These are phyloP conservation scores for Syngnathus scovelli DNA, from an alignment of 2,113 vertebrate species.

Conservation along the genomic window DNA sequence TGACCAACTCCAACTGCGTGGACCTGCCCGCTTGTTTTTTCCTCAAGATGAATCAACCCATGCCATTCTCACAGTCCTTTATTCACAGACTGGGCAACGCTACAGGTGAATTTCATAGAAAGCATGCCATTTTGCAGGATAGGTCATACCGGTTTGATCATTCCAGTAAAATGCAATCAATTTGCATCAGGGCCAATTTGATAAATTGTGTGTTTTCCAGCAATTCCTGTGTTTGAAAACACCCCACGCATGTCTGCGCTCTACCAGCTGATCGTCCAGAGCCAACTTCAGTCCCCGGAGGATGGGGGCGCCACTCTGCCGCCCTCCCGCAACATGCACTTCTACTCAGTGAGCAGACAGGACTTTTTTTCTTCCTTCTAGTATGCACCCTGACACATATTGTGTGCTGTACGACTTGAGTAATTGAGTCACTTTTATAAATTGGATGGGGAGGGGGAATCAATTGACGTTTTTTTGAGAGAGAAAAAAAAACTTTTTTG, in stretches of 20 bases:
- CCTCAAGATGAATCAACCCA: slow-evolving; percentile 88
- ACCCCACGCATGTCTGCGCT: slow-evolving; percentile 77
- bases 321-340: slow-evolving; percentile 83
- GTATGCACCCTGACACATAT: not conserved
- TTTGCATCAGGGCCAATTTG: not conserved
- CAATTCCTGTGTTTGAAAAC: slow-evolving; percentile 86
- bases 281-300: slow-evolving; percentile 81
- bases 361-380: not conserved
- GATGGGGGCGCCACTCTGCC: slow-evolving; percentile 67
- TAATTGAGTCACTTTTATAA: not conserved
- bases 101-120: slow-evolving; percentile 74
- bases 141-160: no score
- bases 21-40: slow-evolving; percentile 96
- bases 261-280: slow-evolving; percentile 90
- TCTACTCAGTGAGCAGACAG: slow-evolving; percentile 84
- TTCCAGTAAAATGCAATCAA: not conserved
- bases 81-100: slow-evolving; percentile 87
- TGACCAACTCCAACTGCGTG: slow-evolving; percentile 95
- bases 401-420: not conserved
- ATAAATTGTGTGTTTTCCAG: slow-evolving; percentile 52
- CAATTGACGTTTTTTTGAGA: not conserved
- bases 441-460: not conserved
- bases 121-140: not conserved
- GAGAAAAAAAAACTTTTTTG: not conserved
- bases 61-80: slow-evolving; percentile 88